These are phyloP conservation scores for Phrynocephalus vlangalii DNA, from an alignment of 2,797 vertebrate species.

Conservation along the genomic window DNA sequence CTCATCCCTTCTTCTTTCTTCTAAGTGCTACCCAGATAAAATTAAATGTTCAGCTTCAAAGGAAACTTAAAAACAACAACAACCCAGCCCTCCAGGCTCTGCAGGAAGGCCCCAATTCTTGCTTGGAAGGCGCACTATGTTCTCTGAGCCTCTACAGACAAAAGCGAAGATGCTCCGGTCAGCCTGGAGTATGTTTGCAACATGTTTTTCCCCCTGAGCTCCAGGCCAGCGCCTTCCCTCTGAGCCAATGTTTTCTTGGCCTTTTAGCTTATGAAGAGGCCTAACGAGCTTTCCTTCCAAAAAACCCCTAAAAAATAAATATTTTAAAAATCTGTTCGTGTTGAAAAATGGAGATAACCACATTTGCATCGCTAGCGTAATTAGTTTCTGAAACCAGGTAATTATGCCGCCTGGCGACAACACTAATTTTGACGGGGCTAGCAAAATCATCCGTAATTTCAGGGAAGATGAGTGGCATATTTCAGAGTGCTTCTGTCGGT, in stretches of 20 bases:
- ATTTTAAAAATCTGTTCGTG: not conserved
- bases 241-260: not conserved
- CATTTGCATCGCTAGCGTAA: conserved; percentile 4
- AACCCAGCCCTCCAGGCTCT: too few species aligned
- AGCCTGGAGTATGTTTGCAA: not conserved
- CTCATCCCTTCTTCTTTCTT: not conserved
- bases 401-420: not conserved
- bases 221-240: not conserved
- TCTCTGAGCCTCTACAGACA: too few species aligned
- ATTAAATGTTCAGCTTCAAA: not conserved
- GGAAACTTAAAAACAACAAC: too few species aligned
- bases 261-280: not conserved
- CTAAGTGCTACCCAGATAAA: not conserved
- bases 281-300: not conserved
- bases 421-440: conserved; percentile 1
- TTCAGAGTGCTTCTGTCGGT: not conserved
- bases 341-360: conserved; percentile 5
- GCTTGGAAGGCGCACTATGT: too few species aligned
- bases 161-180: not conserved
- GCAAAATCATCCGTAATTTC: not conserved
- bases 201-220: not conserved
- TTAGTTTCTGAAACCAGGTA: conserved; percentile 12
- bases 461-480: not conserved
- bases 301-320: not conserved
- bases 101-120: not conserved